Base-by-base conservation (phyloP, 2,113 vertebrate genomes). In the Epinephelus lanceolatus region DNA sequence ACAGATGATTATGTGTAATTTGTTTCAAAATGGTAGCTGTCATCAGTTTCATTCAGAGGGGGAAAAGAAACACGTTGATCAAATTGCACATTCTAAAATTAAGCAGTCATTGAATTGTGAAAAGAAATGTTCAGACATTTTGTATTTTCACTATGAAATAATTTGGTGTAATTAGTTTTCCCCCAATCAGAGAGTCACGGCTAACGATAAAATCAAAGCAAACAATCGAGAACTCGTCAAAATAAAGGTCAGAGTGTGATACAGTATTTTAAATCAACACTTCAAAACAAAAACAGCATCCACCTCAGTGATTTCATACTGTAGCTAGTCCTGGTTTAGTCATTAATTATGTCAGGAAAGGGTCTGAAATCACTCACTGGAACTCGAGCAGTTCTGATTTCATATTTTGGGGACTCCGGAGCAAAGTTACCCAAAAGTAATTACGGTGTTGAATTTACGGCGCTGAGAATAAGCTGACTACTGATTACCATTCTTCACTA, bases 371-470 rank as follows among this genome's bases (percentile, higher is more conserved):
- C 66, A 45, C 57, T 62, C 59, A 63, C n/a, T 37, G 53, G 30
- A 71, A 55, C 69, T 49, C 9, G 60, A 69, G 71, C 33, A 30
- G 8, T 59, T 79, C 61, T 62, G 25, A 55, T 79, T 85, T 85
- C 33, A 49, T 65, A 42, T 89, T 78, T 77, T 65, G 1, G 59
- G 51, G 49, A 52, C 49, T 81, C 65, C 13, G n/a, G 80, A 75
- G 73, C 37, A 83, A 78, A 91, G 78, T 84, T 72, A 76, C 49
- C 47, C n/a, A 25, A 62, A 86, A 82, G 53, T 78, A 85, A 91
- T 91, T 85, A 76, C 42, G 63, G 68, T 62, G 51, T 72, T 52
- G 68, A 71, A 33, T 77, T 71, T 62, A 11, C 56, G 40, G 67
- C 71, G 6, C 13, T 63, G 62, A 62, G 65, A 71, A 56, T 33